Conservation (phyloP, 2,797 vertebrate species). For the Tenualosa thibaudeaui region DNA sequence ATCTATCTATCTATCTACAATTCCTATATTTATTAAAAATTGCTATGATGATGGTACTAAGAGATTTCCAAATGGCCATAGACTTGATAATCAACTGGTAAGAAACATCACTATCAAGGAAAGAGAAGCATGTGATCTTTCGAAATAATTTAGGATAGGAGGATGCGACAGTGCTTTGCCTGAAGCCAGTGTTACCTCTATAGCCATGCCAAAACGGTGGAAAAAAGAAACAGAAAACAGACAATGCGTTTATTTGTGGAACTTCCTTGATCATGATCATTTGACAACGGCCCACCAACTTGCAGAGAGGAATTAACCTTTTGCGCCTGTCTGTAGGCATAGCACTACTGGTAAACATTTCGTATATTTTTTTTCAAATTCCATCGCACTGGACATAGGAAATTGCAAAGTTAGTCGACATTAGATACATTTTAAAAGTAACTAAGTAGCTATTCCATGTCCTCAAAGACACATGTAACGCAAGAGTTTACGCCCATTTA, state of each 20-base stretch:
- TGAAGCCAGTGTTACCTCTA: conserved; percentile 14
- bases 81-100: conserved; percentile 22
- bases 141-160: conserved; percentile 16
- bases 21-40: not conserved
- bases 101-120: not conserved
- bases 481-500: not conserved
- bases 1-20: conserved; percentile 22
- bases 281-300: conserved; percentile 5
- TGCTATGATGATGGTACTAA: not conserved
- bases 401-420: not conserved
- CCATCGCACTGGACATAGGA: not conserved
- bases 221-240: conserved; percentile 3
- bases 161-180: not conserved
- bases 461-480: not conserved
- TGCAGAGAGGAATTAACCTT: conserved; percentile 1
- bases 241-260: conserved; percentile 21
- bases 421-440: not conserved
- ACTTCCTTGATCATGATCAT: conserved; percentile 17
- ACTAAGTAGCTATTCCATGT: not conserved
- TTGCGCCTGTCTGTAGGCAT: not conserved
- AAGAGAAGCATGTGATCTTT: not conserved
- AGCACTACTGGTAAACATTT: not conserved
- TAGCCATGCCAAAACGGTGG: not conserved
- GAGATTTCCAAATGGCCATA: not conserved
- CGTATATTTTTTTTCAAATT: not conserved